A percentile compares a stretch with the other conserved stretches of the same genome.
phyloP scores from a whole-genome alignment of 2,797 vertebrate genomes.

The Sylvia borin region DNA sequence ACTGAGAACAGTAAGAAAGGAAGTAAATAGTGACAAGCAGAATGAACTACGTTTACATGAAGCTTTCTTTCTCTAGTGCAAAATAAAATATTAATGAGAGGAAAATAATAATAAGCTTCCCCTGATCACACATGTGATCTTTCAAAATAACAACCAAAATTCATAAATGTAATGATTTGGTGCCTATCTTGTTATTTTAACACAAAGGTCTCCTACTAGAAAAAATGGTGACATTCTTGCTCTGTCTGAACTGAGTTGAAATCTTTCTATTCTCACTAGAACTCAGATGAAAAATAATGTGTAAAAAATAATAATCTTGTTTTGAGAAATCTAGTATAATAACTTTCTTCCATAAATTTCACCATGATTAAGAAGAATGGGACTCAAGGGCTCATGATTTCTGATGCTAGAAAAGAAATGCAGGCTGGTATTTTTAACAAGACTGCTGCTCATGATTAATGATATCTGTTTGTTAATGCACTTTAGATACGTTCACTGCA shows the following conservation, averaged over 20 bases:
- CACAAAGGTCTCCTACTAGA: not conserved
- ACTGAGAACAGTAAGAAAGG: not conserved
- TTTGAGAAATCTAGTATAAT: not conserved
- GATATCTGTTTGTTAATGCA: not conserved
- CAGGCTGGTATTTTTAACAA: not conserved
- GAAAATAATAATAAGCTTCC: not conserved
- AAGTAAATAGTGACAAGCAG: not conserved
- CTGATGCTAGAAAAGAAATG: not conserved
- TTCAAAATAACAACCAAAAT: not conserved
- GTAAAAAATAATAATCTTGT: not conserved
- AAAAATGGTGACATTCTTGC: not conserved
- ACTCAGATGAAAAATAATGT: not conserved
- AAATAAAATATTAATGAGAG: not conserved
- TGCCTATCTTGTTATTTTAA: not conserved
- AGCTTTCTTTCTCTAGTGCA: not conserved
- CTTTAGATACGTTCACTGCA: not conserved
- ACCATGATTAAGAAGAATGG: not conserved
- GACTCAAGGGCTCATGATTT: not conserved
- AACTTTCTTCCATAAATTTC: not conserved
- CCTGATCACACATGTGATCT: fast-evolving
- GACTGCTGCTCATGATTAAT: not conserved
- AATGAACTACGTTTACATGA: not conserved
- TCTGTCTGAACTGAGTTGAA: not conserved
- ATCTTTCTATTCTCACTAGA: not conserved
- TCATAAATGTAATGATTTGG: not conserved